Evolutionary conservation across 1,140 invertebrate species (phyloP).

Genomic region (Teleogryllus occipitalis): DNA sequence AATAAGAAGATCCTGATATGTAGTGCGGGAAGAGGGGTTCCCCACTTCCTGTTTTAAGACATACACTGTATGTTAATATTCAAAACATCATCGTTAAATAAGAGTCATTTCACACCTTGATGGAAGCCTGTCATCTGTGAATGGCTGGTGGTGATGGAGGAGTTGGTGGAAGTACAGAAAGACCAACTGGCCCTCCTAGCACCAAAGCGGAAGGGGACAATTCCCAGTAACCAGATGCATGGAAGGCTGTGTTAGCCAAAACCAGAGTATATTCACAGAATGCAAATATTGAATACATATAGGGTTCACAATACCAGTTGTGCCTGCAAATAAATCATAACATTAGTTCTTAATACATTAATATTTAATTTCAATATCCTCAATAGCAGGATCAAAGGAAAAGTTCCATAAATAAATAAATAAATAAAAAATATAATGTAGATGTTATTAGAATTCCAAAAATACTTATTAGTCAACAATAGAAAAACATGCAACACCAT

Average conservation of each 20-base stretch:
- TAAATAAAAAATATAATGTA: no score
- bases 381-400: no score
- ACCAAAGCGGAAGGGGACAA: background rate
- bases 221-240: background rate
- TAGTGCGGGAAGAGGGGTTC: no score
- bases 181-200: background rate
- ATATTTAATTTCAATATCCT: no score
- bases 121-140: background rate
- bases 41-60: no score
- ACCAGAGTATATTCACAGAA: background rate
- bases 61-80: no score
- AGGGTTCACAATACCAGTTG: background rate
- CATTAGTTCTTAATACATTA: background rate
- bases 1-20: no score
- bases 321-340: background rate
- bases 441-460: no score
- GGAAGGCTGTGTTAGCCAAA: background rate
- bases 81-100: no score
- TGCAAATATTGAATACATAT: background rate
- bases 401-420: no score
- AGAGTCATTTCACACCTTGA: background rate
- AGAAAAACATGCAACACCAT: no score
- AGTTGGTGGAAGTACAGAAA: background rate
- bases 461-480: no score
- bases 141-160: background rate